phyloP scores from a whole-genome alignment of 2,113 vertebrate species.

The Piprites chloris region DNA sequence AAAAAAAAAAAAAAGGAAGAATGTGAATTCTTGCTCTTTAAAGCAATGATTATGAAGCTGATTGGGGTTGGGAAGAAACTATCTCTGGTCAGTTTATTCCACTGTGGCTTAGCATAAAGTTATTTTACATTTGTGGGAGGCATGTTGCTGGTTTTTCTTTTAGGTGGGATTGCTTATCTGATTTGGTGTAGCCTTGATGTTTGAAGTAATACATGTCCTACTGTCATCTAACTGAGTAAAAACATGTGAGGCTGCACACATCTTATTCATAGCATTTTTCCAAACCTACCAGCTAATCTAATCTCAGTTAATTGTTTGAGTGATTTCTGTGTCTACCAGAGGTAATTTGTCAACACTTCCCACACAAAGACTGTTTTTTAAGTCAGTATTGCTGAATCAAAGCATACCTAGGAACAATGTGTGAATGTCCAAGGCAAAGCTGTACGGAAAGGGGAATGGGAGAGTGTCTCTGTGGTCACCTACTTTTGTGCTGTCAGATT shows the following conservation, averaged over 20 bases:
- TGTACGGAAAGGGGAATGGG: background rate
- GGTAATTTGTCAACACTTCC: constrained; percentile 26
- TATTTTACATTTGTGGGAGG: background rate
- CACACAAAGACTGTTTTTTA: background rate
- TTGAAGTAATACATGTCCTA: background rate
- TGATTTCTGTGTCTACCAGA: constrained; percentile 11
- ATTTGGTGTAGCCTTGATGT: background rate
- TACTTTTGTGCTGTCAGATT: background rate
- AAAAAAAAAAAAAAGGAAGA: background rate
- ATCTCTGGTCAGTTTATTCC: background rate
- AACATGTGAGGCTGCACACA: background rate
- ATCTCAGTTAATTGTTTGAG: constrained; percentile 36
- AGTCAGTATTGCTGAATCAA: background rate
- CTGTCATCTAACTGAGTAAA: constrained; percentile 29
- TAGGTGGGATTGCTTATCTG: constrained; percentile 20
- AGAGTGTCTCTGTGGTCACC: background rate
- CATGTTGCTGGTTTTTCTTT: background rate
- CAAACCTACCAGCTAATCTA: constrained; percentile 22
- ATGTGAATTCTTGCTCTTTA: background rate
- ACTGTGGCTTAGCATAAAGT: background rate
- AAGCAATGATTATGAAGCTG: background rate
- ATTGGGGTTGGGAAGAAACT: background rate
- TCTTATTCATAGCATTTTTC: background rate
- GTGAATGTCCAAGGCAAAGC: background rate
- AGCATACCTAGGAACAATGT: background rate